Conservation (phyloP, 2,888 invertebrate genomes). For the Alviniconcha strummeri region DNA sequence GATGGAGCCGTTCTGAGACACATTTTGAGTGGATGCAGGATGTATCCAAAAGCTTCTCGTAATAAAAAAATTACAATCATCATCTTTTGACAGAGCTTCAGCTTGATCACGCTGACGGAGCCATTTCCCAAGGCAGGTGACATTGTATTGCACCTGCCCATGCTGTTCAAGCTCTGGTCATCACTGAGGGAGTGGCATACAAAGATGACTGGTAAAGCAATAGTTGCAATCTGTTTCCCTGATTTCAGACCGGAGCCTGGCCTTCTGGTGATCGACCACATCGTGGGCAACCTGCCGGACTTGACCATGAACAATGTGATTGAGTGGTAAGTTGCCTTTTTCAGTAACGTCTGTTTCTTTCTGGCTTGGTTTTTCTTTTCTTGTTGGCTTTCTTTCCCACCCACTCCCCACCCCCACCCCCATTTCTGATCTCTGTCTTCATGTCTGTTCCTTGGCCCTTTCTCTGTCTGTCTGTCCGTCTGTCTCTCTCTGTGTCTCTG, state of each 20-base stretch:
- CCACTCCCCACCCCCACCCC: neutral
- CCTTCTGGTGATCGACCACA: slow-evolving; percentile 94
- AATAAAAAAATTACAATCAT: too few species aligned
- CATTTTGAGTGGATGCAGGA: too few species aligned
- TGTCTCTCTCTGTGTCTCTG: neutral
- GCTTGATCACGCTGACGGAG: neutral
- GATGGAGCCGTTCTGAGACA: neutral
- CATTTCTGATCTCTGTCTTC: neutral
- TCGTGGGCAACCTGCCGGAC: slow-evolving; percentile 98
- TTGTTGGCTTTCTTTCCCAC: neutral
- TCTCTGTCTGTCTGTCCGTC: neutral
- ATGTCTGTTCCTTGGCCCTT: neutral
- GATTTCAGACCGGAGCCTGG: slow-evolving; percentile 73
- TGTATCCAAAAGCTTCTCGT: too few species aligned
- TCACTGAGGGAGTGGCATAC: too few species aligned
- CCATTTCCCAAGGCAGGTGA: neutral
- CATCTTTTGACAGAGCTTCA: neutral
- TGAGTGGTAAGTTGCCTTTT: slow-evolving; percentile 81
- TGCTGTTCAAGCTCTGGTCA: too few species aligned
- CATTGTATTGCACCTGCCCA: neutral
- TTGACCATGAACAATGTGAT: slow-evolving; percentile 90
- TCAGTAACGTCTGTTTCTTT: neutral
- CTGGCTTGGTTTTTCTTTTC: neutral
- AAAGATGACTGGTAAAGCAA: neutral
- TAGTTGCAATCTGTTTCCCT: neutral